These are phyloP conservation scores for Malthinus seriepunctatus DNA, from an alignment of 2,888 invertebrate species.

Conservation along the genomic window DNA sequence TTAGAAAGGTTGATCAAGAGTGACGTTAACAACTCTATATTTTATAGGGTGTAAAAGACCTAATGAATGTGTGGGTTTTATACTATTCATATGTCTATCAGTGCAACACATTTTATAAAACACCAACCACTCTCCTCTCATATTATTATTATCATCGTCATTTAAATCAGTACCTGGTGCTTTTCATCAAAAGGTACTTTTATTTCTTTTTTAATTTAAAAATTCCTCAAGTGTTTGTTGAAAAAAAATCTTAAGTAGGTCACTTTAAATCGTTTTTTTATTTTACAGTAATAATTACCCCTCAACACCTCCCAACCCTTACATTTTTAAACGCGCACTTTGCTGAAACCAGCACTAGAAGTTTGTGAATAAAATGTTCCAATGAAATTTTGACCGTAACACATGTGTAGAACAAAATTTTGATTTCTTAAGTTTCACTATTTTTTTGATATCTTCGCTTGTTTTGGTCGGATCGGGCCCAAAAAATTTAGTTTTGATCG, in stretches of 20 bases:
- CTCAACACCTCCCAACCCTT: background rate
- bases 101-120: conserved; percentile 36
- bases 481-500: no score
- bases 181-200: conserved; percentile 9
- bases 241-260: background rate
- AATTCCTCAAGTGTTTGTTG: no score
- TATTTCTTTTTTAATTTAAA: conserved; percentile 8
- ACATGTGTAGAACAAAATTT: no score
- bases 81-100: conserved; percentile 38
- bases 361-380: no score
- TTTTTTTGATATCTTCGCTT: no score
- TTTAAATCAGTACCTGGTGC: conserved; percentile 11
- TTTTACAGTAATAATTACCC: background rate
- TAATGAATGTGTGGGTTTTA: conserved; percentile 30
- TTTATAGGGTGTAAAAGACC: conserved; percentile 29
- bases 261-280: background rate
- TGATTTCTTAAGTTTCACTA: no score
- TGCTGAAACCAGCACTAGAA: no score
- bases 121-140: conserved; percentile 13
- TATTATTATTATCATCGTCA: conserved; percentile 22
- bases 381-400: no score
- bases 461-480: no score
- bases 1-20: background rate
- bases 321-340: background rate
- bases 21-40: conserved; percentile 13